phyloP scores from a whole-genome alignment of 2,888 invertebrate genomes.

The Patella caerulea region DNA sequence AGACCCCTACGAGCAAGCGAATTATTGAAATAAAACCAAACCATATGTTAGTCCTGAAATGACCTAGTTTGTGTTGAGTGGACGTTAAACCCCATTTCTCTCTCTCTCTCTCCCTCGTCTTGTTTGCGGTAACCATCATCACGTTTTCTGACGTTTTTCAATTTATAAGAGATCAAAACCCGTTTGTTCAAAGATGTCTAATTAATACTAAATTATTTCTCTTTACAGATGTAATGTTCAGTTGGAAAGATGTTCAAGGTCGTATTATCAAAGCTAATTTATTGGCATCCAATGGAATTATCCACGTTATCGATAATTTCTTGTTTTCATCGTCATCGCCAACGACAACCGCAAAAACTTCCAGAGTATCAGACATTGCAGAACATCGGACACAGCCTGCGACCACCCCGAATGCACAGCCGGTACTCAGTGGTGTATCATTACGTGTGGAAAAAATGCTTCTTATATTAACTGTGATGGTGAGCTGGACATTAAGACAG shows the following conservation, averaged over 20 bases:
- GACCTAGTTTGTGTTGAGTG: too few species aligned
- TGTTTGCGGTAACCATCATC: too few species aligned
- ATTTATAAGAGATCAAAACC: too few species aligned
- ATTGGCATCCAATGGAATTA: conserved; percentile 58
- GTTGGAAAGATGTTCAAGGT: conserved; percentile 48
- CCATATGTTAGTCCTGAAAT: too few species aligned
- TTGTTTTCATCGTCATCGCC: conserved; percentile 46
- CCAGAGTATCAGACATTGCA: not conserved
- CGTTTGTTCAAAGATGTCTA: not conserved
- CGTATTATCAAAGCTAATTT: conserved; percentile 51
- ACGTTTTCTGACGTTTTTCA: too few species aligned
- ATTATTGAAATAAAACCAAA: too few species aligned
- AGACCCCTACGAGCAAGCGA: too few species aligned
- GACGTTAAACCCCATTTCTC: too few species aligned
- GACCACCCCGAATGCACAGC: not conserved
- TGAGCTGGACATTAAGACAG: not conserved
- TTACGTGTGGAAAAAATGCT: not conserved
- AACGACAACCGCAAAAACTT: conserved; percentile 33
- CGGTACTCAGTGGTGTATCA: not conserved
- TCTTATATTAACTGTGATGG: not conserved
- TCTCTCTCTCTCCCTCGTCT: too few species aligned
- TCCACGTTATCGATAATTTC: conserved; percentile 56
- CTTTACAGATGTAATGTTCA: conserved; percentile 48
- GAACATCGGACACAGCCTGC: not conserved
- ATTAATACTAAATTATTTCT: not conserved